Evolutionary conservation across 2,113 vertebrate species (phyloP).

Genomic region (Sula dactylatra): DNA sequence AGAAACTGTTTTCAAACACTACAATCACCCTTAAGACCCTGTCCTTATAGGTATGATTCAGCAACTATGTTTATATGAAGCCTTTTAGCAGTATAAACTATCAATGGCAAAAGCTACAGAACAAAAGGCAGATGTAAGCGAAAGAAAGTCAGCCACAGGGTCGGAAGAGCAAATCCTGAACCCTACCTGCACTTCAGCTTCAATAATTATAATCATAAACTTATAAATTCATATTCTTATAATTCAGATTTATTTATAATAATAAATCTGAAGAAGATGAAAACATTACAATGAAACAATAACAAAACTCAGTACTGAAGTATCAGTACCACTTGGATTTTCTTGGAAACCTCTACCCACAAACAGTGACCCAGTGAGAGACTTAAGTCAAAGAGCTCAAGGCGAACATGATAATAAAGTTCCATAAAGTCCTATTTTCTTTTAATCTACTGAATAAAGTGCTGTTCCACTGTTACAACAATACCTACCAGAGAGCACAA

Average conservation of each 20-base stretch:
- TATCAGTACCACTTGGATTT: neutral
- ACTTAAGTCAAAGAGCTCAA: neutral
- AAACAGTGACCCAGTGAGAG: neutral
- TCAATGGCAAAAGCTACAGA: neutral
- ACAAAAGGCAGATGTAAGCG: neutral
- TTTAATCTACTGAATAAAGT: neutral
- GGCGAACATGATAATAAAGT: neutral
- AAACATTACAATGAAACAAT: neutral
- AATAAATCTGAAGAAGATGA: neutral
- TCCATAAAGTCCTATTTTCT: neutral
- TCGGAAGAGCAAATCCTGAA: neutral
- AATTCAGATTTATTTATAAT: neutral
- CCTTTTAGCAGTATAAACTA: neutral
- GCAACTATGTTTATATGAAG: neutral
- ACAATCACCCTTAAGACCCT: neutral
- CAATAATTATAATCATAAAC: neutral
- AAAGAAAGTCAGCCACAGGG: neutral
- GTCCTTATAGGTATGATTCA: neutral
- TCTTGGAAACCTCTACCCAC: neutral
- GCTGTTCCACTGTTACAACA: neutral
- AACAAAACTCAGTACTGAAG: neutral
- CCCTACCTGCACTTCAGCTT: neutral
- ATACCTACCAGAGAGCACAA: constrained; percentile 88
- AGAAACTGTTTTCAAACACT: neutral
- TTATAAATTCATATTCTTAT: neutral